Evolutionary conservation across 2,113 vertebrate genomes (phyloP).

Genomic region (Tetrao urogallus): DNA sequence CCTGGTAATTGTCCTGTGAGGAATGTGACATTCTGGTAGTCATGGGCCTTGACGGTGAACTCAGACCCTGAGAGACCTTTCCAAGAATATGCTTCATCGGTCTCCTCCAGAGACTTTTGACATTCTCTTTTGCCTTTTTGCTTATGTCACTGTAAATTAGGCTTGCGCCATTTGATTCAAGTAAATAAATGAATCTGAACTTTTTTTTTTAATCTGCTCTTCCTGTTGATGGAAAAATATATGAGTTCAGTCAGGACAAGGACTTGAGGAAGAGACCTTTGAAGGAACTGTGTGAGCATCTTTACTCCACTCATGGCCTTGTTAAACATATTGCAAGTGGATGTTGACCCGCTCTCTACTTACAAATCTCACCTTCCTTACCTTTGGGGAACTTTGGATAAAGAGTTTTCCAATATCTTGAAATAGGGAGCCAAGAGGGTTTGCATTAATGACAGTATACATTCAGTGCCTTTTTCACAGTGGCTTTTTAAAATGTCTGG

Average conservation of each 20-base stretch:
- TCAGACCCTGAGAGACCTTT: neutral
- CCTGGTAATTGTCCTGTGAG: neutral
- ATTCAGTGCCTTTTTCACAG: neutral
- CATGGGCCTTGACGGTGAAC: slow-evolving; percentile 14
- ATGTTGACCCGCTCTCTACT: neutral
- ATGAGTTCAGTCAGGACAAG: neutral
- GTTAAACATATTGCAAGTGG: neutral
- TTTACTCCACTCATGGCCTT: neutral
- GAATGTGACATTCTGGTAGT: slow-evolving; percentile 8
- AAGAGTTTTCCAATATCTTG: neutral
- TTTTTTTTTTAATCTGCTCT: neutral
- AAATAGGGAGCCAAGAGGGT: neutral
- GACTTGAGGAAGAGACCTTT: neutral
- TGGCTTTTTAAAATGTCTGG: neutral
- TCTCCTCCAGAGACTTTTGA: slow-evolving; percentile 12
- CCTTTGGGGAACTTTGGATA: neutral
- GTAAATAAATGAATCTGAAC: neutral
- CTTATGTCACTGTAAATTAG: slow-evolving; percentile 16
- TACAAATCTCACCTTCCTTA: neutral
- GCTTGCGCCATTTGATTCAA: neutral
- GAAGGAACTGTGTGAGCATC: neutral
- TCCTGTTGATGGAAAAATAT: neutral
- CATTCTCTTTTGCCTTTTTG: neutral
- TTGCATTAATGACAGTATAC: neutral
- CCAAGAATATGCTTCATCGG: neutral